Evolutionary conservation across 1,140 invertebrate genomes (phyloP), one percentile per base, ranked within the genome.

Genomic region (Pristionchus pacificus): DNA sequence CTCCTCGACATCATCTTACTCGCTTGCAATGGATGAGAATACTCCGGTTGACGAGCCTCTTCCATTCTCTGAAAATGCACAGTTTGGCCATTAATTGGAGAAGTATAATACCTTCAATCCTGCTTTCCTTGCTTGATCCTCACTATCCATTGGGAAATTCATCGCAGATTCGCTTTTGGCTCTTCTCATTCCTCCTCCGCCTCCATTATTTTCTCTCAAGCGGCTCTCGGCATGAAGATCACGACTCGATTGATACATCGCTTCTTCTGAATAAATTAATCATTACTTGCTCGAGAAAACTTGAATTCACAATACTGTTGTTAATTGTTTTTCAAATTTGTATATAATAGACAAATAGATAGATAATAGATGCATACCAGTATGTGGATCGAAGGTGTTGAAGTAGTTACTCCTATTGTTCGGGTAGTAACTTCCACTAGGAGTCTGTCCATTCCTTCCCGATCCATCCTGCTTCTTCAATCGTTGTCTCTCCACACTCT

Each of bases 401-500:
- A 19, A 49, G 19, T 49, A 49, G 19, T 6, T 10, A 6, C 6
- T 6, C 19, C 38, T 49, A 19, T 49, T 6, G 19, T 49, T 6
- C 6, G 38, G 38, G 19, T 49, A 49, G 38, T 49, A 49, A n/a
- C n/a, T n/a, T n/a, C n/a, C n/a, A n/a, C n/a, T n/a, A n/a, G n/a
- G n/a, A n/a, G n/a, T n/a, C n/a, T n/a, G n/a, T 49, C 38, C 38
- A 6, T 49, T 49, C 49, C 71, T 68, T 32, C 66, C 70, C n/a
- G 70, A 62, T 29, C 75, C 68, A 29, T 68, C 73, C 29, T 77
- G 76, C 32, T 72, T 77, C 38, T 66, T 75, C 24, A 77, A 64
- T 57, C 76, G 28, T 64, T 77, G 76, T 1, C 72, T 55, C 62
- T 77, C 76, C 2, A 77, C 66, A 32, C 77, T 77, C 33, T 77